phyloP scores from a whole-genome alignment of 2,888 invertebrate genomes.

The Apoda limacodes region DNA sequence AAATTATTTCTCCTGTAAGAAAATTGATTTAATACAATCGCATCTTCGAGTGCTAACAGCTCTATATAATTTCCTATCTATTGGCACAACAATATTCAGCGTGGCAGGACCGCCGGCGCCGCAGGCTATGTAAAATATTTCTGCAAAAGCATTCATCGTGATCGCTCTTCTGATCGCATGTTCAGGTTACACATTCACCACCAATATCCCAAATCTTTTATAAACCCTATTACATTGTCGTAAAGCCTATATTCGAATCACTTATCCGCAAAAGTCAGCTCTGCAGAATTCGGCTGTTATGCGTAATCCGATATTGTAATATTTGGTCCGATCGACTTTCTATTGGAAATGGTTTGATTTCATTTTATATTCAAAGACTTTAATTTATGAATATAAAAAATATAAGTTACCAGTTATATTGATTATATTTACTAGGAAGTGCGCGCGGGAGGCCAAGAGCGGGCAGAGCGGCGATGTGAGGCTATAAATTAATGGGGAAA shows the following conservation, averaged over 20 bases:
- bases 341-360: slow-evolving; percentile 20
- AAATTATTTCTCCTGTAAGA: too few relatives aligned
- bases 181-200: slow-evolving; percentile 18
- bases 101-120: slow-evolving; percentile 49
- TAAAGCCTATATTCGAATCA: slow-evolving; percentile 28
- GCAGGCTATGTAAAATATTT: slow-evolving; percentile 67
- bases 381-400: too few relatives aligned
- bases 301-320: slow-evolving; percentile 55
- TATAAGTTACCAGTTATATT: too few relatives aligned
- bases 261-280: slow-evolving; percentile 1
- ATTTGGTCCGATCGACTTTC: slow-evolving; percentile 49
- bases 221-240: slow-evolving; percentile 26
- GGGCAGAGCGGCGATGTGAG: too few relatives aligned
- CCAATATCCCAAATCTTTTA: slow-evolving; percentile 2
- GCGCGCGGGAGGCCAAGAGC: too few relatives aligned
- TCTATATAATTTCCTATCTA: slow-evolving; percentile 40
- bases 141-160: slow-evolving; percentile 68
- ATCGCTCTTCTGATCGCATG: slow-evolving; percentile 57
- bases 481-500: too few relatives aligned
- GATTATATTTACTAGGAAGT: too few relatives aligned
- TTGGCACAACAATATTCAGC: slow-evolving; percentile 64
- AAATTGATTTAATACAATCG: too few relatives aligned
- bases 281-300: slow-evolving; percentile 44
- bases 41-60: too few relatives aligned
- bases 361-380: neutral